Evolutionary conservation across 2,113 vertebrate species (phyloP).

Genomic region (Rhinoderma darwinii): DNA sequence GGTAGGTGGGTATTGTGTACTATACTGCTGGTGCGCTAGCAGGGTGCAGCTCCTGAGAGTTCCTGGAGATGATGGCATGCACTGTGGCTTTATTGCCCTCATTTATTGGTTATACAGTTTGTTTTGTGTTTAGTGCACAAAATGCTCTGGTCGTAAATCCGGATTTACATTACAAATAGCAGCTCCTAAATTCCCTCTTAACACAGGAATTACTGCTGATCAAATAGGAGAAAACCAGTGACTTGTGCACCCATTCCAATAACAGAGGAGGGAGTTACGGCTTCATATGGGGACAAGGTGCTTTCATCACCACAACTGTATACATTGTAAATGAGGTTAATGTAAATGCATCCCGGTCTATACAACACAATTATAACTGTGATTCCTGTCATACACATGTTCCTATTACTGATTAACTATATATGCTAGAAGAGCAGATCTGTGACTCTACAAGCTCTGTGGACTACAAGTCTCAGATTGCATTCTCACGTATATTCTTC

Average conservation of each 20-base stretch:
- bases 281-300: not conserved
- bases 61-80: conserved; percentile 77
- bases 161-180: conserved; percentile 28
- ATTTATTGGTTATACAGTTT: conserved; percentile 68
- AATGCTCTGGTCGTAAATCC: conserved; percentile 15
- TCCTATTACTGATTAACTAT: not conserved
- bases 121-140: conserved; percentile 41
- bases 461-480: conserved; percentile 3
- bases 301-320: not conserved
- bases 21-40: conserved; percentile 67
- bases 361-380: not conserved
- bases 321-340: conserved; percentile 17
- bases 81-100: conserved; percentile 72
- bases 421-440: too few relatives aligned
- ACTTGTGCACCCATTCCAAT: not conserved
- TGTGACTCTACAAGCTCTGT: not conserved
- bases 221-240: not conserved
- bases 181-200: conserved; percentile 33
- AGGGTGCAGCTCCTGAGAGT: conserved; percentile 73
- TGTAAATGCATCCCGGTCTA: not conserved
- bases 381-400: not conserved
- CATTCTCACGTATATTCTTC: too few relatives aligned
- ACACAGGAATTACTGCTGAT: conserved; percentile 24
- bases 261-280: not conserved
- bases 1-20: conserved; percentile 70